These are phyloP conservation scores for Alviniconcha strummeri DNA, from an alignment of 2,888 invertebrate species.

Conservation along the genomic window DNA sequence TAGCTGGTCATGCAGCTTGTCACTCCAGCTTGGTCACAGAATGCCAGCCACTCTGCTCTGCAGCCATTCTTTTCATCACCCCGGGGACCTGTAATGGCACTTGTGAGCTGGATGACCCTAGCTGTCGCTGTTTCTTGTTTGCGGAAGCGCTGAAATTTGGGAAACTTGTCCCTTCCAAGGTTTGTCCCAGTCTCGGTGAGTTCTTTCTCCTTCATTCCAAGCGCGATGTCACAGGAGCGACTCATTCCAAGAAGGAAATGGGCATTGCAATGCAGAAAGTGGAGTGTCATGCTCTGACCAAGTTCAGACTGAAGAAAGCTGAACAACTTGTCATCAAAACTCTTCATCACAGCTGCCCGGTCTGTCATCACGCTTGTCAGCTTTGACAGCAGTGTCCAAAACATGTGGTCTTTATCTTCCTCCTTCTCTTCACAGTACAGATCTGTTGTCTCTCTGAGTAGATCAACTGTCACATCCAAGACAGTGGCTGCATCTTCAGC, in stretches of 20 bases:
- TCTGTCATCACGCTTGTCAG: slow-evolving; percentile 18
- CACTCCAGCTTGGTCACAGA: no score
- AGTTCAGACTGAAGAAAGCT: not conserved
- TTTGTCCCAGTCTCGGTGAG: no score
- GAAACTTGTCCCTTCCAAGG: no score
- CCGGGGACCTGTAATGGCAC: no score
- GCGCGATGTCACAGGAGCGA: no score
- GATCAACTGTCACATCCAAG: slow-evolving; percentile 2
- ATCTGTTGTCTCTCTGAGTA: slow-evolving; percentile 11
- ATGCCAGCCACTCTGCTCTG: no score
- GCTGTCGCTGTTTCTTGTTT: no score
- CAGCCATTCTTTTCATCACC: slow-evolving; percentile 28
- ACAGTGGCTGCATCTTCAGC: slow-evolving; percentile 17
- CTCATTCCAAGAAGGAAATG: no score
- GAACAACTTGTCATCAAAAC: slow-evolving; percentile 7
- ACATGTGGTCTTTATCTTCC: not conserved
- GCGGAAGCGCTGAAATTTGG: no score
- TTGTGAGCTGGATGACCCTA: no score
- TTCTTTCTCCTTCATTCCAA: no score
- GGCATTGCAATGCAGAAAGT: slow-evolving; percentile 8
- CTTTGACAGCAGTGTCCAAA: slow-evolving; percentile 6
- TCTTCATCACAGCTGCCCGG: slow-evolving; percentile 19
- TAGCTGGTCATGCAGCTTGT: no score
- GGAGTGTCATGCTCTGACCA: not conserved
- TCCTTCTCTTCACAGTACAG: slow-evolving; percentile 1